Percentiles rank a stretch among this genome's conserved stretches.
These are phyloP conservation scores for Actias luna DNA, from an alignment of 2,888 invertebrate genomes.

Conservation along the genomic window DNA sequence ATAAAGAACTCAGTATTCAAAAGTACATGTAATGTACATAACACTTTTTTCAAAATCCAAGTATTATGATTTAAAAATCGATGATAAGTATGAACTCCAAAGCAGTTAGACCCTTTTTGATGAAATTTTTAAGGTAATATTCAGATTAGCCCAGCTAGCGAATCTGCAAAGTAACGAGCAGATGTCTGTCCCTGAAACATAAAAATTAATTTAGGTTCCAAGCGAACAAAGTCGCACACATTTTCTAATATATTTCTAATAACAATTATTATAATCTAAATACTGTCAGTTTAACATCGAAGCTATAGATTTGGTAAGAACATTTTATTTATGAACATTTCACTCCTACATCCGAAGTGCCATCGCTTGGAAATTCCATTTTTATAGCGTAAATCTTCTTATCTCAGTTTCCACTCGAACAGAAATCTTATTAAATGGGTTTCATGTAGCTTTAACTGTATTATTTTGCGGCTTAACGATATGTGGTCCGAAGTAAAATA, in stretches of 20 bases:
- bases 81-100: too few relatives aligned
- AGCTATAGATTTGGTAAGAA: slow-evolving; percentile 20
- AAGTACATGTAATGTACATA: too few relatives aligned
- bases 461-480: slow-evolving; percentile 14
- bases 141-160: too few relatives aligned
- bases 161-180: too few relatives aligned
- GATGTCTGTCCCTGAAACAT: too few relatives aligned
- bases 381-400: slow-evolving; percentile 71
- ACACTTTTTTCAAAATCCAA: too few relatives aligned
- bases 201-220: too few relatives aligned
- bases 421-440: slow-evolving; percentile 31
- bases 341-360: slow-evolving; percentile 32
- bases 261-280: slow-evolving; percentile 2
- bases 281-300: not conserved
- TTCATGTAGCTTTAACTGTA: slow-evolving; percentile 28
- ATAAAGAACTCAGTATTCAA: too few relatives aligned
- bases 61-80: too few relatives aligned
- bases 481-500: not conserved
- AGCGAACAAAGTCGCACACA: too few relatives aligned
- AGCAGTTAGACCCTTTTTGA: too few relatives aligned
- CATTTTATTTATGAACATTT: slow-evolving; percentile 25
- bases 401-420: slow-evolving; percentile 66
- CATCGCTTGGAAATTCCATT: slow-evolving; percentile 41
- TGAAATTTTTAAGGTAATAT: too few relatives aligned
- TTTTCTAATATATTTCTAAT: not conserved